Conservation (phyloP, 1,140 invertebrate genomes). For the Lerema accius region DNA sequence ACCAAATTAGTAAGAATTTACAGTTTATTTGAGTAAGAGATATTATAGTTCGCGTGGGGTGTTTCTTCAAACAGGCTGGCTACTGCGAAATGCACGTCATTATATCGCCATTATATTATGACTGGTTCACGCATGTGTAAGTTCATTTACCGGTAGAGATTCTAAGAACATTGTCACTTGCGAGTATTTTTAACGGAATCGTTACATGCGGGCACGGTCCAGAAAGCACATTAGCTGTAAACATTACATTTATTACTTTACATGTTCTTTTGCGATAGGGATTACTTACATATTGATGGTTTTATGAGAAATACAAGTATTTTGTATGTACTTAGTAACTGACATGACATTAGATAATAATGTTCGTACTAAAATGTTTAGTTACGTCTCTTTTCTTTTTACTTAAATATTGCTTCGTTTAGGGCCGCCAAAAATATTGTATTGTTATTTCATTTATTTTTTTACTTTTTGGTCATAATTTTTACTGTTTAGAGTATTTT, state of each 20-base stretch:
- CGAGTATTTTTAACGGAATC: constrained; percentile 40
- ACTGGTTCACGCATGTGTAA: constrained; percentile 45
- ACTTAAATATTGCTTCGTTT: too few relatives aligned
- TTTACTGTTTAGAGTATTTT: too few relatives aligned
- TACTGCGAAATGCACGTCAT: constrained; percentile 33
- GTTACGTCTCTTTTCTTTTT: too few relatives aligned
- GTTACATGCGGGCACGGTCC: neutral
- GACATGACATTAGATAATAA: too few relatives aligned
- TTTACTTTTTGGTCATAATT: too few relatives aligned
- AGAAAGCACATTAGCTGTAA: neutral
- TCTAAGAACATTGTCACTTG: constrained; percentile 40
- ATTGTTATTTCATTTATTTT: too few relatives aligned
- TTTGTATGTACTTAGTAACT: too few relatives aligned
- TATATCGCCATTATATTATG: constrained; percentile 36
- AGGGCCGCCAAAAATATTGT: too few relatives aligned
- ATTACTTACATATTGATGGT: neutral
- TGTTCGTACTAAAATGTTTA: too few relatives aligned
- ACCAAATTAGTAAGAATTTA: too few relatives aligned
- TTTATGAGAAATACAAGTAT: too few relatives aligned
- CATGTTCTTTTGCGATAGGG: neutral
- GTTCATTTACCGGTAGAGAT: constrained; percentile 49
- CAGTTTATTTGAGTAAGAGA: constrained; percentile 1
- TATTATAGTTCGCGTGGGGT: constrained; percentile 35
- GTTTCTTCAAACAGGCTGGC: constrained; percentile 7
- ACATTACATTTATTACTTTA: neutral